Conservation (phyloP, 2,113 vertebrate genomes). For the Cepphus grylle region DNA sequence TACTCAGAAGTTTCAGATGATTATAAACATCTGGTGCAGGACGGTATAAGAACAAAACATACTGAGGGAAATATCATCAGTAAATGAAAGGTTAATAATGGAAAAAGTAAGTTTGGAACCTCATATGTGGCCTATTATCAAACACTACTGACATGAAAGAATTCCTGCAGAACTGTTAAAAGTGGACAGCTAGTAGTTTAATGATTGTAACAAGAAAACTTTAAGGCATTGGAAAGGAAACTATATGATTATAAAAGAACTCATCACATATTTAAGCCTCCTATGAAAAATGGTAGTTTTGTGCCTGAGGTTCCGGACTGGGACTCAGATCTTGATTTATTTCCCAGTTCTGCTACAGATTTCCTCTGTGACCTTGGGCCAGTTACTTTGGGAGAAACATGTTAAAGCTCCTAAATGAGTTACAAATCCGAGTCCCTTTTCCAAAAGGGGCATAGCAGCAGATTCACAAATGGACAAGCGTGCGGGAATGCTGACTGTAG, state of each 20-base stretch:
- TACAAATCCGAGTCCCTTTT: neutral
- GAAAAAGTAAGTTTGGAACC: slow-evolving; percentile 33
- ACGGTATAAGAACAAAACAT: slow-evolving; percentile 15
- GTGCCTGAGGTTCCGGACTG: slow-evolving; percentile 35
- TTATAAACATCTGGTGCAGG: slow-evolving; percentile 69
- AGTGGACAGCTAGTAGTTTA: slow-evolving; percentile 48
- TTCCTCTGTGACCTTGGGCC: slow-evolving; percentile 40
- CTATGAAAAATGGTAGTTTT: slow-evolving; percentile 40
- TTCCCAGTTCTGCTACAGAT: slow-evolving; percentile 54
- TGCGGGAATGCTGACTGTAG: neutral
- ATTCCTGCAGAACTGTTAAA: slow-evolving; percentile 46
- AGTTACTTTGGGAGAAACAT: slow-evolving; percentile 27
- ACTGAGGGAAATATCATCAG: slow-evolving; percentile 23
- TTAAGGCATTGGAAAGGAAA: slow-evolving; percentile 40
- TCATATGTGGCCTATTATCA: slow-evolving; percentile 45
- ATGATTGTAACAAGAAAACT: slow-evolving; percentile 7
- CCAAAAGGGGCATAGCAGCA: neutral
- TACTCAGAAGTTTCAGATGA: slow-evolving; percentile 52
- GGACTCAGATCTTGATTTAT: slow-evolving; percentile 55
- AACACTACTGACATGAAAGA: slow-evolving; percentile 57
- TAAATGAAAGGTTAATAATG: slow-evolving; percentile 46
- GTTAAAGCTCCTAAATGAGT: slow-evolving; percentile 32
- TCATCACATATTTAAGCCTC: slow-evolving; percentile 39
- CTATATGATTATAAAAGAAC: slow-evolving; percentile 49
- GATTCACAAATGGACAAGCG: neutral